These are phyloP conservation scores for Cyprinodon brontotheroides DNA, from an alignment of 2,113 vertebrate genomes.

Conservation along the genomic window DNA sequence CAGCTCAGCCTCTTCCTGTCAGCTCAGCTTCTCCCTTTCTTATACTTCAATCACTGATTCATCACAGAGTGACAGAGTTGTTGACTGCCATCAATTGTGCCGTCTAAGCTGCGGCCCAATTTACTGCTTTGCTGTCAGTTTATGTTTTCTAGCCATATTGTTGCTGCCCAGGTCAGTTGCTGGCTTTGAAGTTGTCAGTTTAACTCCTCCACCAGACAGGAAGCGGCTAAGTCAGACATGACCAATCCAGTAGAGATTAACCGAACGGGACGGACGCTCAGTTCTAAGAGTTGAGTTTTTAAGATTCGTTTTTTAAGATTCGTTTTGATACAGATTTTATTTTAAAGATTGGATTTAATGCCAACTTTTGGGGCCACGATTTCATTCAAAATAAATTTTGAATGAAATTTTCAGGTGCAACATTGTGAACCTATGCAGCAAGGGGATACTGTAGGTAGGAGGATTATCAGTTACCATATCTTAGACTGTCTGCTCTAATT, in stretches of 20 bases:
- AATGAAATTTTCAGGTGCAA: too few relatives aligned
- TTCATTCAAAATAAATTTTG: too few relatives aligned
- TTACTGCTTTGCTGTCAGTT: constrained; percentile 24
- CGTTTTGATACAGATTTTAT: too few relatives aligned
- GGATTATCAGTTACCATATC: too few relatives aligned
- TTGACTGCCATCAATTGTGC: constrained; percentile 25
- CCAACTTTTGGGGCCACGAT: too few relatives aligned
- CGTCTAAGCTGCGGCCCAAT: constrained; percentile 24
- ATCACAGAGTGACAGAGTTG: constrained; percentile 32
- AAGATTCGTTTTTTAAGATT: too few relatives aligned
- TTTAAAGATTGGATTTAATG: too few relatives aligned
- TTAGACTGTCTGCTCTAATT: too few relatives aligned
- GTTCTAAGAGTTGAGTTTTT: background rate
- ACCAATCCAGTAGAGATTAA: constrained; percentile 13
- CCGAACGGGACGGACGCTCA: constrained; percentile 7
- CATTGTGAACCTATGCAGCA: too few relatives aligned
- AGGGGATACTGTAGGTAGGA: too few relatives aligned
- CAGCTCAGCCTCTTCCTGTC: constrained; percentile 42
- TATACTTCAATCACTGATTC: constrained; percentile 32
- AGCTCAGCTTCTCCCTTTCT: constrained; percentile 61
- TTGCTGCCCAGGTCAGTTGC: background rate
- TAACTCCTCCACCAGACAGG: constrained; percentile 6
- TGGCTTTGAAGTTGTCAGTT: constrained; percentile 6
- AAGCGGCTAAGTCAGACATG: constrained; percentile 4
- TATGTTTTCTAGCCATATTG: constrained; percentile 6